These are phyloP conservation scores for Tinea semifulvella DNA, from an alignment of 2,888 invertebrate species.

Conservation along the genomic window DNA sequence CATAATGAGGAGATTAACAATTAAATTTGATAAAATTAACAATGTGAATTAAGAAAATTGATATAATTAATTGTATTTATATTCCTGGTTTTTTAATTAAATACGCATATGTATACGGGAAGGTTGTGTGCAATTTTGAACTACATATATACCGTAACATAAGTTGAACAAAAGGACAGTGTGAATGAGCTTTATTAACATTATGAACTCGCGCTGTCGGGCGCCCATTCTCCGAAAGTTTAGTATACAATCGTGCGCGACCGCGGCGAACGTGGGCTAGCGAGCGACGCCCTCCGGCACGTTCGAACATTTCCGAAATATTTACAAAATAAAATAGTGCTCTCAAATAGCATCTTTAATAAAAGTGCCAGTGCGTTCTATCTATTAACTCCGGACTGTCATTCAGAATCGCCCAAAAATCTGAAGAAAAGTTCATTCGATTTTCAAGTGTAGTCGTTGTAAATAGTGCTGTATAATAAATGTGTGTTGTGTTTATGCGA, in stretches of 20 bases:
- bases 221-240: slow-evolving; percentile 37
- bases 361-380: slow-evolving; percentile 1
- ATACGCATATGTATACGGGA: too few species aligned
- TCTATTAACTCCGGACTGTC: background rate
- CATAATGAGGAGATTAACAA: too few species aligned
- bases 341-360: background rate
- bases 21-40: too few species aligned
- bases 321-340: slow-evolving; percentile 19
- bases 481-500: background rate
- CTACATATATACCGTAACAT: background rate
- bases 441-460: background rate
- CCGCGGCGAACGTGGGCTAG: slow-evolving; percentile 42
- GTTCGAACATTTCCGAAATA: slow-evolving; percentile 38
- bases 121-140: too few species aligned
- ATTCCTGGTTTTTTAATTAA: too few species aligned
- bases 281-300: background rate
- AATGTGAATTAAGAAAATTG: too few species aligned
- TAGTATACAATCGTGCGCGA: slow-evolving; percentile 40
- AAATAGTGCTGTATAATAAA: background rate
- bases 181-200: slow-evolving; percentile 20
- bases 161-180: too few species aligned
- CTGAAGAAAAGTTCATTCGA: background rate
- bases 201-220: slow-evolving; percentile 22
- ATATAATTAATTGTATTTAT: too few species aligned
- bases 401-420: too few species aligned